Evolutionary conservation across 2,797 vertebrate species (phyloP).

Genomic region (Allobates femoralis): DNA sequence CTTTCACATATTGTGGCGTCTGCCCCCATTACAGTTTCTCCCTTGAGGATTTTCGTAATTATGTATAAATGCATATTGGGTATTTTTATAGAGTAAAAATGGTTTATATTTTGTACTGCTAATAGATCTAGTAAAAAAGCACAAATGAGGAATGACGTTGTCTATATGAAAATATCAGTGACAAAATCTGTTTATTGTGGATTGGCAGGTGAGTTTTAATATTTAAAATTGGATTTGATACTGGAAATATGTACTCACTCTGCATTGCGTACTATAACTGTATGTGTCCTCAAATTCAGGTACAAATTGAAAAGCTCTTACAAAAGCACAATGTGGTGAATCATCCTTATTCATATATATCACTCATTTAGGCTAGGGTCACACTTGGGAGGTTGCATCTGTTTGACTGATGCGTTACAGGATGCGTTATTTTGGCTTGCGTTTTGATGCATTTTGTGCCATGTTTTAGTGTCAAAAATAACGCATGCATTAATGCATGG

Average conservation of each 20-base stretch:
- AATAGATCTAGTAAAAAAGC: neutral
- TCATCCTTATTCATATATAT: too few species aligned
- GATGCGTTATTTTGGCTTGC: too few species aligned
- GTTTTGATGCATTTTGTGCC: too few species aligned
- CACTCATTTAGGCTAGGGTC: too few species aligned
- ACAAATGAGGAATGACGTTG: constrained; percentile 5
- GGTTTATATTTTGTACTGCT: neutral
- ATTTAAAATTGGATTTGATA: neutral
- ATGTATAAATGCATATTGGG: constrained; percentile 1
- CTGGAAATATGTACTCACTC: neutral
- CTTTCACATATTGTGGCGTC: neutral
- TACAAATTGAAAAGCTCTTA: neutral
- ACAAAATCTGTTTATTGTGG: neutral
- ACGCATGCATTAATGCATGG: too few species aligned
- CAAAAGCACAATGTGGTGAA: neutral
- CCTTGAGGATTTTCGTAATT: constrained; percentile 22
- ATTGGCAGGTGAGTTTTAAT: neutral
- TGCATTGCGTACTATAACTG: too few species aligned
- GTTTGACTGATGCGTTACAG: too few species aligned
- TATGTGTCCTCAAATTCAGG: neutral
- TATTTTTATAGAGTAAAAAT: neutral
- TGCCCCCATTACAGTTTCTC: neutral
- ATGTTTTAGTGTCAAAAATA: too few species aligned
- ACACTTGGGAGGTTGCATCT: too few species aligned
- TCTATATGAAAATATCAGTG: neutral